Base-by-base conservation (phyloP, 92 coral and sea anemone species). In the Palythoa grandiflora region DNA sequence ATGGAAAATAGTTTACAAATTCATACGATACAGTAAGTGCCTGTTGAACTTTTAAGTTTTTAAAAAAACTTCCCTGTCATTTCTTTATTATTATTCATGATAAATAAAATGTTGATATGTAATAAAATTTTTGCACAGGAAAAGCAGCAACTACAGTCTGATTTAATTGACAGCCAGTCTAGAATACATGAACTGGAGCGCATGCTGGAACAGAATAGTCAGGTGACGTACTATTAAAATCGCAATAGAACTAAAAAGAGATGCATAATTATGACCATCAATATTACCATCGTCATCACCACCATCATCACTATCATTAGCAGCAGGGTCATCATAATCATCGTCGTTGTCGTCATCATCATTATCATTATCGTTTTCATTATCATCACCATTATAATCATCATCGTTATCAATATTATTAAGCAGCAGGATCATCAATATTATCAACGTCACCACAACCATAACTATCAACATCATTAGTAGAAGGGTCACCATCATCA, bases 121-220 rank as follows among this genome's bases (percentile, higher is more conserved):
- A 0, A 75, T 83, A 1, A 83, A 38, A 2, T 70, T 28, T 59
- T 71, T 37, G 72, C 72, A 12, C 80, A 97, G 99, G 99, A 94
- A 83, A 92, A 91, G 53, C 98, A 96, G 40, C 99, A 97, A 65
- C 92, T 97, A 54, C 98, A 97, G 88, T 95, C 97, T 59, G 99
- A 97, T 75, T 86, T 97, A 87, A 92, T 97, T 84, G 96, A 97
- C 75, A 92, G 98, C 52, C 99, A 97, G 72, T 86, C 96, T 38
- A 94, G 95, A 87, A 95, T 97, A 17, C 98, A 97, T 48, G 98
- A 97, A 71, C 91, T 95, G 21, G 98, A 94, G 70, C 80, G 95
- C 53, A 95, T 95, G 98, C 84, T 95, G 86, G 90, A 91, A 54
- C 78, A 92, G 38, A 89, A 90, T 87, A 87, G 77, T 76, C 98